These are phyloP conservation scores for Halisarca cf. caerulea DNA, from an alignment of 37 sponge, comb jelly and placozoan species.

Conservation along the genomic window DNA sequence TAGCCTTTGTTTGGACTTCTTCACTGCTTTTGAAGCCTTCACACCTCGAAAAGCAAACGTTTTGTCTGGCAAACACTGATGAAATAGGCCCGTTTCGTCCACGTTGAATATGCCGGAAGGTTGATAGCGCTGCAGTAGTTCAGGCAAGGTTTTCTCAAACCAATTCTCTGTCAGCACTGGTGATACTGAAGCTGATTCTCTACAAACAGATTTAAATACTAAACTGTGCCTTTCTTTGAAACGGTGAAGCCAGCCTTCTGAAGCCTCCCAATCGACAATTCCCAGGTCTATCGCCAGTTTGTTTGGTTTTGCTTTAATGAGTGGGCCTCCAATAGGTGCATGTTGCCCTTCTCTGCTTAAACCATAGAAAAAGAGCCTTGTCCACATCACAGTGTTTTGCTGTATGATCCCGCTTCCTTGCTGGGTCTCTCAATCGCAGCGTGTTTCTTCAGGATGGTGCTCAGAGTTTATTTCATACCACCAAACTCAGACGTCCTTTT, in stretches of 20 bases:
- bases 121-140: background rate
- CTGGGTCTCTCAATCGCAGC: background rate
- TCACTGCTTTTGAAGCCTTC: too few species aligned
- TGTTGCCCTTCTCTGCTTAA: background rate
- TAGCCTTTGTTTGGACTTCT: too few species aligned
- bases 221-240: conserved; percentile 2
- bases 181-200: background rate
- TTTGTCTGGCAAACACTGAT: too few species aligned
- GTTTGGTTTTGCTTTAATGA: background rate
- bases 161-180: background rate
- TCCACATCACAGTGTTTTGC: background rate
- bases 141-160: background rate
- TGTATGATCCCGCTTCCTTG: background rate
- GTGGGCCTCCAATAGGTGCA: background rate
- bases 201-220: background rate
- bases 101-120: too few species aligned
- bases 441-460: background rate
- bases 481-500: background rate
- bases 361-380: background rate
- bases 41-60: too few species aligned
- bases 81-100: too few species aligned
- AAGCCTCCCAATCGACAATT: background rate
- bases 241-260: conserved; percentile 1
- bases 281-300: background rate
- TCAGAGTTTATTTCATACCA: background rate